A percentile compares a stretch with the other conserved stretches of the same genome.
Evolutionary conservation across 2,888 invertebrate species (phyloP).

Genomic region (Acrobasis suavella): DNA sequence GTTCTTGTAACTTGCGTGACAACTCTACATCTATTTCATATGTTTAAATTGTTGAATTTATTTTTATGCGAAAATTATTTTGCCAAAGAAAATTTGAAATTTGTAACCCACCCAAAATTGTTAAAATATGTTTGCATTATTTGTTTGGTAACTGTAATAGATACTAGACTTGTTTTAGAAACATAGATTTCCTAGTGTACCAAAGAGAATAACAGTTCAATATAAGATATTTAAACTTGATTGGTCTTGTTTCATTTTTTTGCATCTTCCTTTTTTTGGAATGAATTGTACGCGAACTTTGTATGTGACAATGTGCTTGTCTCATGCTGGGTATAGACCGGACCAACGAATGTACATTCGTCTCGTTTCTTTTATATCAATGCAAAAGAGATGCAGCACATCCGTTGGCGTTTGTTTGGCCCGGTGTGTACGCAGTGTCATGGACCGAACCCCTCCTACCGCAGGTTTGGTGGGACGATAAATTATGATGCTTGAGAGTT

Average conservation of each 20-base stretch:
- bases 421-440: no score
- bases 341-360: no score
- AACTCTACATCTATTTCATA: neutral
- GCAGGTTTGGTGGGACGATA: no score
- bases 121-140: neutral
- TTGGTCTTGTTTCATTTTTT: neutral
- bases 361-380: no score
- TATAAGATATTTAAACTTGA: constrained; percentile 12
- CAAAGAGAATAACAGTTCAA: constrained; percentile 32
- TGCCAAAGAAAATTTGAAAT: constrained; percentile 22
- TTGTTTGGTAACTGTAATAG: no score
- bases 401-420: no score
- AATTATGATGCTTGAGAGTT: no score
- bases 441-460: no score
- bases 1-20: no score
- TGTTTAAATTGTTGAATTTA: constrained; percentile 1
- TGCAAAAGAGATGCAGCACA: no score
- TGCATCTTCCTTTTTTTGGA: neutral
- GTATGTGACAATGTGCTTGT: neutral
- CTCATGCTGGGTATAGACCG: no score
- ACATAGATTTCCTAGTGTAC: constrained; percentile 28
- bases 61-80: constrained; percentile 9
- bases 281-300: no score
- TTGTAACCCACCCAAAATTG: constrained; percentile 18
- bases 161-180: neutral